Evolutionary conservation across 2,113 vertebrate genomes (phyloP).

Genomic region (Urocitellus parryii): DNA sequence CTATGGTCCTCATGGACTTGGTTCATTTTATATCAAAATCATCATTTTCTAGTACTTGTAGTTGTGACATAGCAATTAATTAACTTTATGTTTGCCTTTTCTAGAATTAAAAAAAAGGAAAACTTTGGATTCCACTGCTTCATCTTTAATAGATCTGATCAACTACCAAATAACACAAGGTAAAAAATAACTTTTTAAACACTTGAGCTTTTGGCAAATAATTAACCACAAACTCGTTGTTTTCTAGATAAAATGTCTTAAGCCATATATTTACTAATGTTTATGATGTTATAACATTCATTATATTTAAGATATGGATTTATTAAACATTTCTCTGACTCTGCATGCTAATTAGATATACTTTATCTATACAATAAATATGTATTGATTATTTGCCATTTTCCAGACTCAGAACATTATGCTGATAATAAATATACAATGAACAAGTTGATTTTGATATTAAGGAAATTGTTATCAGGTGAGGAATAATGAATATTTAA

Average conservation of each 20-base stretch:
- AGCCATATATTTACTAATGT: background rate
- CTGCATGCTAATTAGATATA: background rate
- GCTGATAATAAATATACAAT: background rate
- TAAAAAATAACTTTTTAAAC: slow-evolving; percentile 49
- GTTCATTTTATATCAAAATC: background rate
- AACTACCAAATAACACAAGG: slow-evolving; percentile 21
- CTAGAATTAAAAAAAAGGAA: slow-evolving; percentile 42
- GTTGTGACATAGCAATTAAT: background rate
- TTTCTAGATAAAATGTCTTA: background rate
- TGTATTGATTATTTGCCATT: background rate
- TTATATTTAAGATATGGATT: no score
- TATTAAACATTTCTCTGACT: background rate
- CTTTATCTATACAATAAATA: background rate
- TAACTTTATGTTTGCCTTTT: slow-evolving; percentile 3
- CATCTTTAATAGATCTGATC: background rate
- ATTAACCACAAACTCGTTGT: background rate
- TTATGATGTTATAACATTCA: no score
- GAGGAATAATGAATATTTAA: background rate
- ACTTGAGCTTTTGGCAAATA: background rate
- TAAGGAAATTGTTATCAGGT: background rate
- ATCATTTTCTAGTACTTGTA: background rate
- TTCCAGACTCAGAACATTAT: background rate
- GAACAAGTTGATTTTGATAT: background rate
- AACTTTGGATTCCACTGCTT: background rate
- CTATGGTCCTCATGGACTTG: background rate